These are phyloP conservation scores for Eufriesea mexicana DNA, from an alignment of 1,140 invertebrate species.

Conservation along the genomic window DNA sequence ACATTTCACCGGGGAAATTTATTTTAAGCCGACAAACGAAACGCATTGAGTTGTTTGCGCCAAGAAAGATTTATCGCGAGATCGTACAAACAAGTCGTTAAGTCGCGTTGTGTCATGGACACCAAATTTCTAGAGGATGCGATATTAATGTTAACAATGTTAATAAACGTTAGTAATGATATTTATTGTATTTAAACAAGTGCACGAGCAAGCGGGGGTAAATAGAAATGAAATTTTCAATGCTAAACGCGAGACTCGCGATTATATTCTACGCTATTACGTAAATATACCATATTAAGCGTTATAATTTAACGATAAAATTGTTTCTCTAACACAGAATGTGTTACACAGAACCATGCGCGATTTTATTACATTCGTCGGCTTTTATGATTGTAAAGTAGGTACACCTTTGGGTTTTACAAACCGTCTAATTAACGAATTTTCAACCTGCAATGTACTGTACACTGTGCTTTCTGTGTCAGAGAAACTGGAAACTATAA, in stretches of 20 bases:
- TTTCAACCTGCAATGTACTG: neutral
- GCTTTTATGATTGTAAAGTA: neutral
- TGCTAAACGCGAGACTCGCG: no score
- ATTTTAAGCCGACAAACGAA: neutral
- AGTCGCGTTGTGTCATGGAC: neutral
- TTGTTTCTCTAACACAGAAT: neutral
- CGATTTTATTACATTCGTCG: neutral
- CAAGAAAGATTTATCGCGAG: neutral
- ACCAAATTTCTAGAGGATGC: neutral
- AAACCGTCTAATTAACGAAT: neutral
- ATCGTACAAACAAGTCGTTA: neutral
- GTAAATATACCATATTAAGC: no score
- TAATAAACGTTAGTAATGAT: no score
- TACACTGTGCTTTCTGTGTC: no score
- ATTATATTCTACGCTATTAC: no score
- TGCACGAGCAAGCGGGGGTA: no score
- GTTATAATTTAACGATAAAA: neutral
- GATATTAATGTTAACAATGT: neutral
- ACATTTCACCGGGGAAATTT: constrained; percentile 11
- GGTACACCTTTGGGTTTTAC: neutral
- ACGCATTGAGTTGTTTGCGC: neutral
- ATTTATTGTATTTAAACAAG: no score
- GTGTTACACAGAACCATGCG: no score
- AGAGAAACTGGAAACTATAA: neutral
- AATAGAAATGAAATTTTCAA: no score